A percentile compares a stretch with the other conserved stretches of the same genome.
phyloP scores from a whole-genome alignment of 2,888 invertebrate species.

The Blastobasis lacticolella region DNA sequence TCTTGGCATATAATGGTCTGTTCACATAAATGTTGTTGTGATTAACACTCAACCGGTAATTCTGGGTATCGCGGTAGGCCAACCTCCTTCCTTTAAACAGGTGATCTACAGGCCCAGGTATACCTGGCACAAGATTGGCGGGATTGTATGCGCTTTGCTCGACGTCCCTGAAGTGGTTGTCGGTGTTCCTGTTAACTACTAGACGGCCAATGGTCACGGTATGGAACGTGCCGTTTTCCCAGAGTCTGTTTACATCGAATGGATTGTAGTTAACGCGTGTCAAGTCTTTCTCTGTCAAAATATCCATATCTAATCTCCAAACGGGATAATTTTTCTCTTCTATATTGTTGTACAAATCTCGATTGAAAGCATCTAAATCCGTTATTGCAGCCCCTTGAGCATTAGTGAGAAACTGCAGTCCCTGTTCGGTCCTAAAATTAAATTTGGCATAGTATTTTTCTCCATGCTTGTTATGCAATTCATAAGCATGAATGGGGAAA shows the following conservation, averaged over 20 bases:
- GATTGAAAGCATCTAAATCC: conserved; percentile 88
- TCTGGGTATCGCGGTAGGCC: conserved; percentile 41
- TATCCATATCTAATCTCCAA: conserved; percentile 49
- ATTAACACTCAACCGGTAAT: conserved; percentile 44
- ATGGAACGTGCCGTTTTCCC: conserved; percentile 48
- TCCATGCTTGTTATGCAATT: conserved; percentile 83
- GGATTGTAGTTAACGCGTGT: conserved; percentile 39
- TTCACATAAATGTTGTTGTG: conserved; percentile 44
- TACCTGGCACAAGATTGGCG: conserved; percentile 50
- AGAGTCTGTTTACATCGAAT: conserved; percentile 43
- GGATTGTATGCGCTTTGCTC: conserved; percentile 45
- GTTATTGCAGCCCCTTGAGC: conserved; percentile 76
- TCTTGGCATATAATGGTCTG: conserved; percentile 19
- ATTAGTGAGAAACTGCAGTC: conserved; percentile 81
- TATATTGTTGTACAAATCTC: conserved; percentile 90
- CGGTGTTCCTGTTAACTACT: conserved; percentile 34
- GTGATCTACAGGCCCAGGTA: conserved; percentile 42
- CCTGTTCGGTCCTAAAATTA: conserved; percentile 91
- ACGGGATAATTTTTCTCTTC: conserved; percentile 70
- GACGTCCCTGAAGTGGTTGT: conserved; percentile 37
- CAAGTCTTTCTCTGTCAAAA: conserved; percentile 33
- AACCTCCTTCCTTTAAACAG: conserved; percentile 38
- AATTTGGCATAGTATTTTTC: conserved; percentile 87
- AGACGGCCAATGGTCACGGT: conserved; percentile 39
- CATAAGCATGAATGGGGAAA: conserved; percentile 92